Conservation (phyloP, 2,888 invertebrate genomes). For the Leptarthrus brevirostris region DNA sequence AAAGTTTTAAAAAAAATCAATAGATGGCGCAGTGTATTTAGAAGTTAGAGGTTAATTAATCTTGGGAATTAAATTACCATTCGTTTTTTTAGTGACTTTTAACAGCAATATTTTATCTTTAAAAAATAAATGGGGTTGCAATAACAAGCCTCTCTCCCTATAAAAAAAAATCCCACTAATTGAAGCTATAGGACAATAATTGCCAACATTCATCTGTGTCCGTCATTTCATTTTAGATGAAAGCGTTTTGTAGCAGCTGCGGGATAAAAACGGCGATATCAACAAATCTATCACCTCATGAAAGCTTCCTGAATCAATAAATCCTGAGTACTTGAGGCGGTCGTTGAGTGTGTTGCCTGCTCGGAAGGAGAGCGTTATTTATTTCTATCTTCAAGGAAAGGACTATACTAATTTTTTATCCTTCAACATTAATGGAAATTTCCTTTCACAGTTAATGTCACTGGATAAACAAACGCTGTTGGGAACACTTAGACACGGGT, state of each 20-base stretch:
- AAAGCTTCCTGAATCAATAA: constrained; percentile 5
- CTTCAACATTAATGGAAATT: constrained; percentile 8
- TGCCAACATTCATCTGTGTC: not conserved
- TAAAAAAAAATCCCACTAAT: not conserved
- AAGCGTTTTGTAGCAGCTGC: not conserved
- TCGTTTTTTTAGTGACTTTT: no score
- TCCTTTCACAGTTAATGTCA: constrained; percentile 11
- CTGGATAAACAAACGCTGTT: not conserved
- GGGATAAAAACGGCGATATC: constrained; percentile 8
- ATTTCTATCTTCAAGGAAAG: not conserved
- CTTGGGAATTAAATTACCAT: no score
- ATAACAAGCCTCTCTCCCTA: no score
- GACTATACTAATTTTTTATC: constrained; percentile 6
- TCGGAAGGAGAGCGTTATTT: not conserved
- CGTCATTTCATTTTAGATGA: not conserved
- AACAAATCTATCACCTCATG: constrained; percentile 16
- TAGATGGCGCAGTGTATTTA: no score
- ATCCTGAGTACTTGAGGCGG: not conserved
- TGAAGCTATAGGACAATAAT: not conserved
- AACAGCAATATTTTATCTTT: no score
- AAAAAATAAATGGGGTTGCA: no score
- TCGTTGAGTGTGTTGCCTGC: not conserved
- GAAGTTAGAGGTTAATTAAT: no score
- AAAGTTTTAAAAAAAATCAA: no score
- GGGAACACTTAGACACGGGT: constrained; percentile 12